Conservation (phyloP, 2,797 vertebrate genomes). For the Rhyacichthys aspro region DNA sequence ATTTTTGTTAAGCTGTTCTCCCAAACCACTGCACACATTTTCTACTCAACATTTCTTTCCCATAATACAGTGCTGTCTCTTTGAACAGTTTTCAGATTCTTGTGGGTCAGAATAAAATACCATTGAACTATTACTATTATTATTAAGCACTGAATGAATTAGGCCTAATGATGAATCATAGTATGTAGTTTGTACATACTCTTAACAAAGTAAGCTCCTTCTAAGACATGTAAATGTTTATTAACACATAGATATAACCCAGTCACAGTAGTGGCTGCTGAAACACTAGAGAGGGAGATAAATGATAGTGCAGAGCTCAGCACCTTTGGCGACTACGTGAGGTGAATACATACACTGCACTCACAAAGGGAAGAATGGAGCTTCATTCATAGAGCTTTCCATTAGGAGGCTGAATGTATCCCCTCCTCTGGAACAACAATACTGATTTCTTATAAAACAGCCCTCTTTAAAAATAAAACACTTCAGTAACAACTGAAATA, state of each 20-base stretch:
- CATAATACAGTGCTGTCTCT: no score
- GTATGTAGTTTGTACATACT: no score
- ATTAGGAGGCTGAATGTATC: constrained; percentile 36
- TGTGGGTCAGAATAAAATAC: no score
- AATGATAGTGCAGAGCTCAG: constrained; percentile 51
- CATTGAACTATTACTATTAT: no score
- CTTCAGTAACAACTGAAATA: constrained; percentile 27
- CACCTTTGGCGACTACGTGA: constrained; percentile 50
- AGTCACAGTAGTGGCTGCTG: neutral
- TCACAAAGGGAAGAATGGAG: constrained; percentile 56
- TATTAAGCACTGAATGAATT: no score
- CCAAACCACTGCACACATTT: no score
- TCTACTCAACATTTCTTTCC: no score
- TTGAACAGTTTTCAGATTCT: no score
- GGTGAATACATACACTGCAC: constrained; percentile 37
- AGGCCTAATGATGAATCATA: no score
- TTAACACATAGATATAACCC: neutral
- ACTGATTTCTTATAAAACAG: constrained; percentile 28
- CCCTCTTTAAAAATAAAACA: constrained; percentile 30
- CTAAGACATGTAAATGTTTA: neutral
- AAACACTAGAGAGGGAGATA: constrained; percentile 14
- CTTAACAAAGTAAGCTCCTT: no score
- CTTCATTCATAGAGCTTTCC: constrained; percentile 44
- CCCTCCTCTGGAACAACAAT: constrained; percentile 4
- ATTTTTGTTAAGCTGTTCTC: no score